These are phyloP conservation scores for Vannuccia rotundouncinata DNA, from an alignment of 2,888 invertebrate species.

Conservation along the genomic window DNA sequence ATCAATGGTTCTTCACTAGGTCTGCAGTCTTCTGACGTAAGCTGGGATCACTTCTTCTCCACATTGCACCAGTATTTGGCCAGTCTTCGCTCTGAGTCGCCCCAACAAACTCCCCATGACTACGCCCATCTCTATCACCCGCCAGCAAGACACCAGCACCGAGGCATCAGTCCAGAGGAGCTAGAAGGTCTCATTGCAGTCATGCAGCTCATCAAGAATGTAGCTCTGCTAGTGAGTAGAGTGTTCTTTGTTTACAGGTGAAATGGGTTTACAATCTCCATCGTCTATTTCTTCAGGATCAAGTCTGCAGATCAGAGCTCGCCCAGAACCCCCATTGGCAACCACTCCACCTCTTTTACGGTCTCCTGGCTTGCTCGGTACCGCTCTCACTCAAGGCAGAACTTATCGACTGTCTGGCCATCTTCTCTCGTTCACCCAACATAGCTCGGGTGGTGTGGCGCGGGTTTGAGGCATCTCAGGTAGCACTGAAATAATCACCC, in stretches of 20 bases:
- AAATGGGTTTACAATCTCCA: no score
- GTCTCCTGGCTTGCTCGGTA: conserved; percentile 77
- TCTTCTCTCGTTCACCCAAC: conserved; percentile 70
- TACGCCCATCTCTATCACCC: background rate
- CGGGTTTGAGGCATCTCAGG: conserved; percentile 54
- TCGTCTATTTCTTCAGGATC: no score
- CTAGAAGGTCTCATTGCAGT: conserved; percentile 78
- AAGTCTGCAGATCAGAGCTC: conserved; percentile 70
- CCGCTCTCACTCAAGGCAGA: conserved; percentile 77
- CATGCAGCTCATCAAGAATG: conserved; percentile 68
- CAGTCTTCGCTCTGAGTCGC: conserved; percentile 59
- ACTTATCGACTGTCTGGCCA: conserved; percentile 70
- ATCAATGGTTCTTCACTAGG: no score
- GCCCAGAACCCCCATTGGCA: conserved; percentile 84
- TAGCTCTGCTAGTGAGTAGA: no score
- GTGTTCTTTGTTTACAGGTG: no score
- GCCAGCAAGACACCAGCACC: conserved; percentile 27
- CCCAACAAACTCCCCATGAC: conserved; percentile 61
- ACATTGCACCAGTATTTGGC: conserved; percentile 64
- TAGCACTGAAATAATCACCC: no score
- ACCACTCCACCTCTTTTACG: conserved; percentile 70
- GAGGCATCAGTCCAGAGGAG: conserved; percentile 69
- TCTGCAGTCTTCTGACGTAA: conserved; percentile 60
- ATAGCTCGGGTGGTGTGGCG: conserved; percentile 78
- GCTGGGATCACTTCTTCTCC: conserved; percentile 77